These are phyloP conservation scores for Lasioglossum malachurum DNA, from an alignment of 2,888 invertebrate genomes.

Conservation along the genomic window DNA sequence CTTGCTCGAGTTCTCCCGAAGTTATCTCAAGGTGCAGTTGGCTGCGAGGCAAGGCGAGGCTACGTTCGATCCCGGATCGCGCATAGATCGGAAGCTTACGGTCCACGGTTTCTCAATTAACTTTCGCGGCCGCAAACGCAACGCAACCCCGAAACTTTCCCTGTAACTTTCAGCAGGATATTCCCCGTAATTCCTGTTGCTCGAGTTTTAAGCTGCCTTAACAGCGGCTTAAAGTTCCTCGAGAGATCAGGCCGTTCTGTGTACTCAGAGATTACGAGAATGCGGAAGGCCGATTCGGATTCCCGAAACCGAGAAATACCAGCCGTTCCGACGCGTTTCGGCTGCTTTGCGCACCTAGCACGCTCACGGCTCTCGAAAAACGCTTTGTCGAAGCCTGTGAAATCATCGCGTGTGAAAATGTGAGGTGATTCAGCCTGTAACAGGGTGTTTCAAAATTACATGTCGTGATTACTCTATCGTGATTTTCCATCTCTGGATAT, in stretches of 20 bases:
- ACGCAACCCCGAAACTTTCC: conserved; percentile 57
- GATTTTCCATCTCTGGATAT: no score
- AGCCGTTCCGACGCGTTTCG: not conserved
- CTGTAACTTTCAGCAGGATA: conserved; percentile 69
- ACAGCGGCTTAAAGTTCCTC: conserved; percentile 70
- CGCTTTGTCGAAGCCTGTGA: not conserved
- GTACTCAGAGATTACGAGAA: conserved; percentile 67
- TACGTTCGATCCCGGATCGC: conserved; percentile 37
- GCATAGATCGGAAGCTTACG: conserved; percentile 54
- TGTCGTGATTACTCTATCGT: no score
- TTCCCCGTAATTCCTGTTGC: conserved; percentile 70
- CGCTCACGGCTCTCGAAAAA: not conserved
- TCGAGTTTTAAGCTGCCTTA: conserved; percentile 75
- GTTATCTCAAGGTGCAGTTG: conserved; percentile 7
- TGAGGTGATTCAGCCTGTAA: not conserved
- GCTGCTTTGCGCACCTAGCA: not conserved
- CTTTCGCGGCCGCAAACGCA: conserved; percentile 52
- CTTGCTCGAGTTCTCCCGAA: not conserved
- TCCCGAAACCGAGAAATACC: conserved; percentile 57
- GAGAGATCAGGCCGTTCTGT: conserved; percentile 66
- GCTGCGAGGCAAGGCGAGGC: not conserved
- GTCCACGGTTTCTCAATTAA: conserved; percentile 70
- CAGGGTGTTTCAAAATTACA: no score
- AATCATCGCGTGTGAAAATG: not conserved
- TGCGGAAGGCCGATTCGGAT: conserved; percentile 56